Conservation (phyloP, 37 sponge, comb jelly and placozoan genomes). For the Aplysina aerophoba region DNA sequence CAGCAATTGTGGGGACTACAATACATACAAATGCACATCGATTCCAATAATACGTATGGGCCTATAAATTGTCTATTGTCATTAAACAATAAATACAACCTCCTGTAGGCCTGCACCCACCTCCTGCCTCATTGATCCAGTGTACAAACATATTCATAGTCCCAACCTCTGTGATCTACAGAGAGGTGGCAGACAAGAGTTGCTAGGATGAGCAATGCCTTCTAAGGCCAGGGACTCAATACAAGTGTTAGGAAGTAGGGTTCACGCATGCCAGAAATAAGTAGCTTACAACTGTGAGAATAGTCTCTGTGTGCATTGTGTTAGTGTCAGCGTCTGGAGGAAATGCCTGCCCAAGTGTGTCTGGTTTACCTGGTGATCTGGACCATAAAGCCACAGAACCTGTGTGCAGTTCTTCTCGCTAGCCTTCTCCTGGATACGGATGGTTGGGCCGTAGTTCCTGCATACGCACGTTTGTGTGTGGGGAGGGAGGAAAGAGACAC, state of each 20-base stretch:
- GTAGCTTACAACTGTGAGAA: too few species aligned
- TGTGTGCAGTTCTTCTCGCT: constrained; percentile 72
- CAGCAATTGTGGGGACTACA: too few species aligned
- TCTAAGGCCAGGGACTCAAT: too few species aligned
- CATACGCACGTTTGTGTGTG: too few species aligned
- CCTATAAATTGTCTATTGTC: too few species aligned
- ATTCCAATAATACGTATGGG: too few species aligned
- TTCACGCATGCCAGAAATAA: too few species aligned
- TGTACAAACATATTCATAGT: constrained; percentile 98
- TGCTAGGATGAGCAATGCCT: not conserved
- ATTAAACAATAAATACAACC: too few species aligned
- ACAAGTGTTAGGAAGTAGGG: too few species aligned
- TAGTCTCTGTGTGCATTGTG: too few species aligned
- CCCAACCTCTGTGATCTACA: constrained; percentile 94
- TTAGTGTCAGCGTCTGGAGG: not conserved
- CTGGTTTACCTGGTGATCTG: constrained; percentile 53
- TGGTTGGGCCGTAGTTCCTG: constrained; percentile 98
- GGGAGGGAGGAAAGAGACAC: too few species aligned
- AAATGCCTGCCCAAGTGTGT: not conserved
- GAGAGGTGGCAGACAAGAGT: not conserved
- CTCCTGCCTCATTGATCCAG: constrained; percentile 96
- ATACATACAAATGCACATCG: too few species aligned
- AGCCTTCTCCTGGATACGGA: constrained; percentile 79
- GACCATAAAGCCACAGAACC: constrained; percentile 97
- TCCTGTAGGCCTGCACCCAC: constrained; percentile 42